phyloP scores from a whole-genome alignment of 1,140 invertebrate species.

The Oncopeltus fasciatus region DNA sequence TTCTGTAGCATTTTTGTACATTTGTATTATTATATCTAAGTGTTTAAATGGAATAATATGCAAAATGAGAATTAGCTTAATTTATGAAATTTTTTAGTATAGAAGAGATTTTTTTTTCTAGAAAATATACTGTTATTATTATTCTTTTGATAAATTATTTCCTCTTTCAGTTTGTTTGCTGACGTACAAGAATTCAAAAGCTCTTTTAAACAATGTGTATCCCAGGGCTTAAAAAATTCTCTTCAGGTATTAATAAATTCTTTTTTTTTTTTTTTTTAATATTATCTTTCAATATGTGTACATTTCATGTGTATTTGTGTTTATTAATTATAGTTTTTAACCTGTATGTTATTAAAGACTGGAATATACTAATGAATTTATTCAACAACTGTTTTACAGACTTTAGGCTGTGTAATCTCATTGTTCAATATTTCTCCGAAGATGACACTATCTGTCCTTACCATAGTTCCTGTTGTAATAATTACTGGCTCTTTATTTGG shows the following conservation, averaged over 20 bases:
- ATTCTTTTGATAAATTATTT: no score
- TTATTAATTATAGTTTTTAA: no score
- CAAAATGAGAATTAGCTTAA: no score
- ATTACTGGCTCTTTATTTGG: slow-evolving; percentile 61
- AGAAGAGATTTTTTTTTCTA: no score
- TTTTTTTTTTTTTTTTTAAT: not conserved
- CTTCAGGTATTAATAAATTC: slow-evolving; percentile 46
- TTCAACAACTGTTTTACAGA: slow-evolving; percentile 34
- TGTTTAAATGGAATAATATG: no score
- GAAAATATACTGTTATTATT: no score
- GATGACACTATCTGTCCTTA: slow-evolving; percentile 64
- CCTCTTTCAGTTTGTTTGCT: slow-evolving; percentile 53
- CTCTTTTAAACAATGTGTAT: slow-evolving; percentile 80
- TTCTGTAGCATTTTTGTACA: no score
- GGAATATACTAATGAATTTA: slow-evolving; percentile 7
- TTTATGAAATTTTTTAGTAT: no score
- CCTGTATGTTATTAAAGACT: no score
- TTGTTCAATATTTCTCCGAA: slow-evolving; percentile 73
- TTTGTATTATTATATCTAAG: no score
- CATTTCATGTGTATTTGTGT: no score
- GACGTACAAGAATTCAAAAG: slow-evolving; percentile 97
- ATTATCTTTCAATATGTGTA: not conserved
- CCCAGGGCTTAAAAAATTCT: slow-evolving; percentile 69
- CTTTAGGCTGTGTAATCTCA: slow-evolving; percentile 62
- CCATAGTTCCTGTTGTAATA: slow-evolving; percentile 71